Percentiles rank a stretch among this genome's conserved stretches.
phyloP scores from a whole-genome alignment of 37 sponge, comb jelly and placozoan genomes.

The Axinella damicornis region DNA sequence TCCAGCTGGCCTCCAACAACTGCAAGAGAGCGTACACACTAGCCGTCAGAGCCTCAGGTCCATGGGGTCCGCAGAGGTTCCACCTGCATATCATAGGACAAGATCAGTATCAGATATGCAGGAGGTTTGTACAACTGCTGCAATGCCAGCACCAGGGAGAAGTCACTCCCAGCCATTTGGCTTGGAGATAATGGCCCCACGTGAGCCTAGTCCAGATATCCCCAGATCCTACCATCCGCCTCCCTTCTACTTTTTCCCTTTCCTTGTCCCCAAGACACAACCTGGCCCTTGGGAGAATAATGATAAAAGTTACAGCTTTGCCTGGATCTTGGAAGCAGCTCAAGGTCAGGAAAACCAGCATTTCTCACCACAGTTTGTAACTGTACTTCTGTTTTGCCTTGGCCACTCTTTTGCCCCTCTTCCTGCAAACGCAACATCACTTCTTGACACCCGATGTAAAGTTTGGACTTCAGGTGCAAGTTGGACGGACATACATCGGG shows the following conservation, averaged over 20 bases:
- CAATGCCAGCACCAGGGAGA: too few relatives aligned
- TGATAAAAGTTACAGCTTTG: constrained; percentile 13
- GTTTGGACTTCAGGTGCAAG: background rate
- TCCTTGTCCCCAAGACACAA: background rate
- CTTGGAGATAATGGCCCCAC: too few relatives aligned
- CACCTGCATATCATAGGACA: too few relatives aligned
- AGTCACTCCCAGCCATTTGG: too few relatives aligned
- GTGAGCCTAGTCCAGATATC: too few relatives aligned
- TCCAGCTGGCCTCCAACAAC: background rate
- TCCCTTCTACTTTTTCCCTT: constrained; percentile 13
- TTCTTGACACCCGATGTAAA: background rate
- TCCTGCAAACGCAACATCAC: background rate
- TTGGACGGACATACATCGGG: background rate
- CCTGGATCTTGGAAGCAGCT: constrained; percentile 20
- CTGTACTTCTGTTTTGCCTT: constrained; percentile 18
- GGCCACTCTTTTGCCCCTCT: constrained; percentile 12
- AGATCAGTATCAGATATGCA: too few relatives aligned
- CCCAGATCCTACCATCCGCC: too few relatives aligned
- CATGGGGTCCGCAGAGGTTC: too few relatives aligned
- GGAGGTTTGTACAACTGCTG: too few relatives aligned
- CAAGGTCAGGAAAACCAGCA: background rate
- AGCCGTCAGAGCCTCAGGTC: background rate
- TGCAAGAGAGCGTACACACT: background rate
- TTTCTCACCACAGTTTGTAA: constrained; percentile 20
- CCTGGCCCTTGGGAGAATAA: constrained; percentile 1